Conservation (phyloP, 2,888 invertebrate species). For the Andrena marginata region DNA sequence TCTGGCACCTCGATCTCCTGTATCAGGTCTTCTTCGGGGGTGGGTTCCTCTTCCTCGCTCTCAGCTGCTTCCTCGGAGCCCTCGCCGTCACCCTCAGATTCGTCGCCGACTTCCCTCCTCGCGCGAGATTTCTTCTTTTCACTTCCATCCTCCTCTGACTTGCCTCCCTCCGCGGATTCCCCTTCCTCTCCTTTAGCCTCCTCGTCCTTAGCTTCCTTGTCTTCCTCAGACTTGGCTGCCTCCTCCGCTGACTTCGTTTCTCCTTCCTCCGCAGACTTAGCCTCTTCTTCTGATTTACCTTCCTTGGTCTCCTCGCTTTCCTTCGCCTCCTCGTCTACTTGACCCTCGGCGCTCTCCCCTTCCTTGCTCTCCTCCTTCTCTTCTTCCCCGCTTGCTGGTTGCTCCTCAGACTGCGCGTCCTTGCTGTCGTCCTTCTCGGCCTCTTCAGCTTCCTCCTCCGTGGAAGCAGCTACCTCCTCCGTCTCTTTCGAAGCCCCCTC, state of each 20-base stretch:
- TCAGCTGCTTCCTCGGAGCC: slow-evolving; percentile 44
- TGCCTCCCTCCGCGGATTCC: slow-evolving; percentile 45
- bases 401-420: slow-evolving; percentile 65
- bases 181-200: slow-evolving; percentile 61
- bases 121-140: slow-evolving; percentile 49
- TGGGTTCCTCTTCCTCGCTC: slow-evolving; percentile 75
- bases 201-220: slow-evolving; percentile 46
- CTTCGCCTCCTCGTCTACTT: slow-evolving; percentile 44
- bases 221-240: slow-evolving; percentile 62
- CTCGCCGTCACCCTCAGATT: slow-evolving; percentile 48
- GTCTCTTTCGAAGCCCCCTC: slow-evolving; percentile 59
- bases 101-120: slow-evolving; percentile 51
- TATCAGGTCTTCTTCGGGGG: slow-evolving; percentile 86
- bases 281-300: slow-evolving; percentile 18
- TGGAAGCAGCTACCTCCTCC: slow-evolving; percentile 55
- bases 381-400: slow-evolving; percentile 63
- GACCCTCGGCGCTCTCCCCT: slow-evolving; percentile 46
- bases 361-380: slow-evolving; percentile 58
- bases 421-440: slow-evolving; percentile 77
- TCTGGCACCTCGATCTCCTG: slow-evolving; percentile 91
- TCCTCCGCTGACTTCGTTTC: slow-evolving; percentile 54
- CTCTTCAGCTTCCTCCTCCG: slow-evolving; percentile 55
- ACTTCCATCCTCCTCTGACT: slow-evolving; percentile 47
- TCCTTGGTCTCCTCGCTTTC: slow-evolving; percentile 52
- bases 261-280: slow-evolving; percentile 49